These are phyloP conservation scores for Lanius collurio DNA, from an alignment of 2,113 vertebrate genomes.

Conservation along the genomic window DNA sequence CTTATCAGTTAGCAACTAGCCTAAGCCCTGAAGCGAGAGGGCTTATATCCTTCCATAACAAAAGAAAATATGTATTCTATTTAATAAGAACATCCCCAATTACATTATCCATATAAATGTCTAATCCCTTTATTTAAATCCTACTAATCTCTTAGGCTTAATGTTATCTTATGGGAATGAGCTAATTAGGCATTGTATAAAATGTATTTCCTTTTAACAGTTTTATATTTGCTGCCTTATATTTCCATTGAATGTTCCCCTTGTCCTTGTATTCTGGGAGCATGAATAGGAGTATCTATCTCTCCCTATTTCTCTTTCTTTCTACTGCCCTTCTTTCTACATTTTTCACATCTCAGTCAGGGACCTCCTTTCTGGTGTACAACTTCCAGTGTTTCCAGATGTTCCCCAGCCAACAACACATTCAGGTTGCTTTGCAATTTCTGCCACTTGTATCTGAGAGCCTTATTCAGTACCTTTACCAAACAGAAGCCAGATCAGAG, in stretches of 20 bases:
- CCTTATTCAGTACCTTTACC: background rate
- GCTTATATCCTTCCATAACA: conserved; percentile 35
- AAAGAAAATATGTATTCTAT: conserved; percentile 43
- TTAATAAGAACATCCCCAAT: conserved; percentile 45
- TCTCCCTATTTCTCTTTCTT: background rate
- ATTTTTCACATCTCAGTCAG: background rate
- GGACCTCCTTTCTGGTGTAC: background rate
- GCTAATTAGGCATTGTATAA: conserved; percentile 48
- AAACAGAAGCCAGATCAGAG: background rate
- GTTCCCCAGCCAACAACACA: background rate
- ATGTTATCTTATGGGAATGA: conserved; percentile 43
- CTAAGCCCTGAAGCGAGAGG: background rate
- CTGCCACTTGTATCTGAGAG: background rate
- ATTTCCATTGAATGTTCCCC: background rate
- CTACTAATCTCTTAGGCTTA: conserved; percentile 60
- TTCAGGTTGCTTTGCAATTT: background rate
- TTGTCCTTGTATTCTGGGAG: background rate
- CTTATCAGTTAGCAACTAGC: conserved; percentile 25
- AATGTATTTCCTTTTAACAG: conserved; percentile 6
- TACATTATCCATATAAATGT: conserved; percentile 59
- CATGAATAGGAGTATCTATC: background rate
- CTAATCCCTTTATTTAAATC: conserved; percentile 59
- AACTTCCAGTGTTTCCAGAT: background rate
- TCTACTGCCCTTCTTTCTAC: background rate
- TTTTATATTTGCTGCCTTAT: background rate